Conservation (phyloP, 1,140 invertebrate genomes). For the Campodea augens region DNA sequence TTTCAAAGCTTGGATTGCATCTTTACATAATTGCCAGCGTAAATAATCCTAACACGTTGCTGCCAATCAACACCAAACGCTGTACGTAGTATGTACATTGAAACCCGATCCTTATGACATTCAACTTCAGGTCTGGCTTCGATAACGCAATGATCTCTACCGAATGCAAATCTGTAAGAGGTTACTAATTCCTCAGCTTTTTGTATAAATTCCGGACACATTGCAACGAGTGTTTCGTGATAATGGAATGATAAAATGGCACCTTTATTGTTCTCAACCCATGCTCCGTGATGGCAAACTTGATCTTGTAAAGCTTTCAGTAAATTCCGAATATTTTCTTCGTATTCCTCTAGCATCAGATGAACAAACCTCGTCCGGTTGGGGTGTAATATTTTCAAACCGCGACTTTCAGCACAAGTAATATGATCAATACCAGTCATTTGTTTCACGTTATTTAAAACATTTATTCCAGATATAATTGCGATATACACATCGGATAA, state of each 20-base stretch:
- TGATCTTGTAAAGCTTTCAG: slow-evolving; percentile 15
- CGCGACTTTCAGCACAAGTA: slow-evolving; percentile 25
- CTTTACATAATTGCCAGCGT: slow-evolving; percentile 25
- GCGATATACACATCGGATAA: slow-evolving; percentile 22
- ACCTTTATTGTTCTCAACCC: slow-evolving; percentile 27
- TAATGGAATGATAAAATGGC: slow-evolving; percentile 25
- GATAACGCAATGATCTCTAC: slow-evolving; percentile 20
- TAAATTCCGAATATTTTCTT: slow-evolving; percentile 19
- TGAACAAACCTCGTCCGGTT: slow-evolving; percentile 23
- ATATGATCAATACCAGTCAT: slow-evolving; percentile 24
- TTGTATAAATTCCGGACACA: slow-evolving; percentile 15
- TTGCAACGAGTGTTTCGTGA: slow-evolving; percentile 18
- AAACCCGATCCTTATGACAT: slow-evolving; percentile 25
- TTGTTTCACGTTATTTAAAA: slow-evolving; percentile 20
- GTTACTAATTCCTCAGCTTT: slow-evolving; percentile 19
- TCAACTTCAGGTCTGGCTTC: slow-evolving; percentile 24
- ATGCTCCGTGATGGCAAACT: slow-evolving; percentile 23
- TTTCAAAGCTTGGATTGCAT: slow-evolving; percentile 22
- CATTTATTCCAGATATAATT: slow-evolving; percentile 24
- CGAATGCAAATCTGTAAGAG: slow-evolving; percentile 19
- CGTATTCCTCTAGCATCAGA: slow-evolving; percentile 23
- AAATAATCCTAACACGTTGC: slow-evolving; percentile 21
- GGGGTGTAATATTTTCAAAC: slow-evolving; percentile 23
- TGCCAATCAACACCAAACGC: slow-evolving; percentile 25
- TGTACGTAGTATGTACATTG: slow-evolving; percentile 23